Evolutionary conservation across 1,140 invertebrate species (phyloP), one percentile per base, ranked within the genome.

Genomic region (Aphis gossypii): DNA sequence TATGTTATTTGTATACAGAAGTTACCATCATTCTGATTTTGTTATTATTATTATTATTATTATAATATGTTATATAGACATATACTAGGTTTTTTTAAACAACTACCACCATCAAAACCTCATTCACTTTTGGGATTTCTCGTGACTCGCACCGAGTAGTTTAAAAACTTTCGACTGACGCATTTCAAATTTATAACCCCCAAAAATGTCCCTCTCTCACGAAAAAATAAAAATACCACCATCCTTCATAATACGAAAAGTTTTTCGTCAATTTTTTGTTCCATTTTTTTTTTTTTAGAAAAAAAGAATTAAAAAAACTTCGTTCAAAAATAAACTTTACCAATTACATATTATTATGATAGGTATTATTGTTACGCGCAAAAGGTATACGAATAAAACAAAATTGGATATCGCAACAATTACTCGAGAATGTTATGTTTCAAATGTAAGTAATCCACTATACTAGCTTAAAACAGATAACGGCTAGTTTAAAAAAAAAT

Each of bases 141-240:
- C 86, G 86, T 48, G 30, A 87, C 46, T 87, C 41, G 30, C 30
- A 38, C 46, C 20, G 30, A 48, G 86, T 87, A 20, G 86, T 48
- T 87, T 87, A 87, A 18, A 87, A 86, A 87, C 86, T 87, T 87
- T 87, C 30, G 46, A 48, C 44, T 48, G n/a, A 87, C 86, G 46
- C 86, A 46, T 87, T 51, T 87, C 46, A 87, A 87, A 87, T 87
- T 87, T 48, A 87, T 86, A 86, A 86, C 84, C 30, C 23, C 20
- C 23, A 87, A 87, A 87, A 48, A 87, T n/a, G 86, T 87, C 25
- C 44, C 46, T 48, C 44, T 48, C 46, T 87, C 25, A 46, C 38
- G 38, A 1, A 87, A 86, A 87, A 87, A 46, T 30, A 87, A 46
- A 51, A 48, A 87, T 38, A 38, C 48, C n/a, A 54, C 25, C 20